These are phyloP conservation scores for Phaonia tiefii DNA, from an alignment of 2,888 invertebrate species.

Conservation along the genomic window DNA sequence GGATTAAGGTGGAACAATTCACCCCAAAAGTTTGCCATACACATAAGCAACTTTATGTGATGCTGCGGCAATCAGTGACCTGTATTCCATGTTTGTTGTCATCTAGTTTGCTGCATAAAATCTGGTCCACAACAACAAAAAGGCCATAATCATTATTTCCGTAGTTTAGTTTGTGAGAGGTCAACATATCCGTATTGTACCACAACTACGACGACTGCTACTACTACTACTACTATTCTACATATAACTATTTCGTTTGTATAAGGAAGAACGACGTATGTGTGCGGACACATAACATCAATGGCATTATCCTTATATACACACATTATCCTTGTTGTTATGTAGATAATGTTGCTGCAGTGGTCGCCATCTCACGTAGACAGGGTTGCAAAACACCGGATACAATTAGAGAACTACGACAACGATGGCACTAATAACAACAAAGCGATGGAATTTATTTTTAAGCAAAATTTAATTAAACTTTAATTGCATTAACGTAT, in stretches of 20 bases:
- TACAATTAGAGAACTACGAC: conserved; percentile 27
- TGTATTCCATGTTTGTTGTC: conserved; percentile 22
- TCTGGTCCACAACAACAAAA: conserved; percentile 17
- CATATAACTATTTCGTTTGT: too few relatives aligned
- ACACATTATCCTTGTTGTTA: neutral
- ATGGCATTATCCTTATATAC: conserved; percentile 7
- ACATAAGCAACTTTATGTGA: conserved; percentile 16
- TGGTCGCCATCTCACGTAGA: conserved; percentile 12
- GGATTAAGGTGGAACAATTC: neutral
- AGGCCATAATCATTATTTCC: conserved; percentile 12
- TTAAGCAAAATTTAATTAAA: conserved; percentile 21
- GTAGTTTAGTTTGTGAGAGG: neutral
- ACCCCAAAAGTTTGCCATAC: neutral
- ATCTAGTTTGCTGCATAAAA: conserved; percentile 30
- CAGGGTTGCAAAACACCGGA: conserved; percentile 18
- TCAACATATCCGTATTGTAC: too few relatives aligned
- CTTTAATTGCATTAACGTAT: conserved; percentile 22
- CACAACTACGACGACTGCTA: too few relatives aligned
- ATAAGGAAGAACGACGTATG: too few relatives aligned
- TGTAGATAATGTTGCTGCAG: conserved; percentile 3
- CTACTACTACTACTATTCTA: too few relatives aligned
- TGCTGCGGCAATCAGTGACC: conserved; percentile 34
- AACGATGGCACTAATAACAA: neutral
- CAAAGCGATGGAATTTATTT: neutral
- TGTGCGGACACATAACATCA: neutral